Evolutionary conservation across 2,888 invertebrate species (phyloP).

Genomic region (Proisotoma minuta): DNA sequence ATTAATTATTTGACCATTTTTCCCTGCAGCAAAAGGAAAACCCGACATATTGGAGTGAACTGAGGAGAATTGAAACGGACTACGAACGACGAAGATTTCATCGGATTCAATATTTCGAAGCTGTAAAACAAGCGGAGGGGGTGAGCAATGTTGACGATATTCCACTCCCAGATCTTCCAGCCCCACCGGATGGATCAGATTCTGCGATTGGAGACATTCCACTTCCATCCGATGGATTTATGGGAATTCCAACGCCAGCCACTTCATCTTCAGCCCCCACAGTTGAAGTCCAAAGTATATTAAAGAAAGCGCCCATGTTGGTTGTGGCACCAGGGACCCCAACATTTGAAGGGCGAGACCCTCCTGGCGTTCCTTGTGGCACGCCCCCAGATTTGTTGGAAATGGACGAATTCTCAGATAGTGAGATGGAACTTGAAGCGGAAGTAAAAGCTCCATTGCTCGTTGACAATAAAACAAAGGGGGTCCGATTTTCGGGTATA

Average conservation of each 20-base stretch:
- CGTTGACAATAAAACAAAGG: constrained; percentile 54
- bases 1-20: no score
- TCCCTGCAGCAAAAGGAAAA: constrained; percentile 89
- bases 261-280: no score
- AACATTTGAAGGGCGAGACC: constrained; percentile 49
- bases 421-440: constrained; percentile 47
- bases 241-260: constrained; percentile 47
- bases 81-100: constrained; percentile 84
- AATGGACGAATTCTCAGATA: constrained; percentile 58
- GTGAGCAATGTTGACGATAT: constrained; percentile 86
- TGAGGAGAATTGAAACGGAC: constrained; percentile 84
- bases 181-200: constrained; percentile 13
- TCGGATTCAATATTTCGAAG: constrained; percentile 87
- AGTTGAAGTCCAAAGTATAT: constrained; percentile 55
- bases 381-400: constrained; percentile 70
- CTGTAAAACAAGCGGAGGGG: constrained; percentile 90
- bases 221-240: constrained; percentile 47
- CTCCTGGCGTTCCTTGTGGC: constrained; percentile 82
- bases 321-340: constrained; percentile 30
- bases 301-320: constrained; percentile 67
- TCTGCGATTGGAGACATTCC: constrained; percentile 38
- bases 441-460: constrained; percentile 48
- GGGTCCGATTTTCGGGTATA: constrained; percentile 60
- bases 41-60: constrained; percentile 84
- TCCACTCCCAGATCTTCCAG: constrained; percentile 65